Base-by-base conservation (phyloP, 2,888 invertebrate species). In the Lithodes maja region DNA sequence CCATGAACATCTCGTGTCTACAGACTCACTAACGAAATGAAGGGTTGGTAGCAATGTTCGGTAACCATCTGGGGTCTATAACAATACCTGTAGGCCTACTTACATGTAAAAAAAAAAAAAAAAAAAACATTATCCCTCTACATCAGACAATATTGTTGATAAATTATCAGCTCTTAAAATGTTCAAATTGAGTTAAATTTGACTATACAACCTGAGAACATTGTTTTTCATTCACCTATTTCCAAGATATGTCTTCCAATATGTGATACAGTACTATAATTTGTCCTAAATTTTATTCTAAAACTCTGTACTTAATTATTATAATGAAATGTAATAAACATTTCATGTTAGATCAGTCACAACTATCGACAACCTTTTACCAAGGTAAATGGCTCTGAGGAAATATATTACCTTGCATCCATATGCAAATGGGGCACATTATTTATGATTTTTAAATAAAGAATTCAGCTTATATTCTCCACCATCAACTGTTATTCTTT, bases 21-120 rank as follows among this genome's bases (percentile, higher is more conserved):
- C 9, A 71, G n/a, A n/a, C 71, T 71, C 71, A 71, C 3, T 15
- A 71, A 71, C 17, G 1, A 71, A 71, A 71, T n/a, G 71, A 71
- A 71, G 12, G 71, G 71, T 71, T 71, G 71, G 71, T 71, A n/a
- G 71, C 2, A 71, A 71, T 71, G 71, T 71, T 71, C 71, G n/a
- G 15, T 71, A 71, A 15, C 71, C 9, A 7, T 71, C 71, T 71
- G 5, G 3, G n/a, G 5, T 71, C 71, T 71, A 5, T 3, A 5
- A 55, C 55, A 9, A 9, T 55, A 55, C 55, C 55, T 55, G 55
- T 55, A 55, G n/a, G n/a, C 9, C 9, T 55, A 55, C 5, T 12
- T 12, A 71, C 5, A 71, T 12, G n/a, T 12, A 71, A 71, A 71
- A 71, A 71, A 71, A 71, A 71, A 71, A 71, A 71, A 71, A 71